These are phyloP conservation scores for Aurelia coerulea DNA, from an alignment of 30 jellyfish, hydroid and myxozoan species.

Conservation along the genomic window DNA sequence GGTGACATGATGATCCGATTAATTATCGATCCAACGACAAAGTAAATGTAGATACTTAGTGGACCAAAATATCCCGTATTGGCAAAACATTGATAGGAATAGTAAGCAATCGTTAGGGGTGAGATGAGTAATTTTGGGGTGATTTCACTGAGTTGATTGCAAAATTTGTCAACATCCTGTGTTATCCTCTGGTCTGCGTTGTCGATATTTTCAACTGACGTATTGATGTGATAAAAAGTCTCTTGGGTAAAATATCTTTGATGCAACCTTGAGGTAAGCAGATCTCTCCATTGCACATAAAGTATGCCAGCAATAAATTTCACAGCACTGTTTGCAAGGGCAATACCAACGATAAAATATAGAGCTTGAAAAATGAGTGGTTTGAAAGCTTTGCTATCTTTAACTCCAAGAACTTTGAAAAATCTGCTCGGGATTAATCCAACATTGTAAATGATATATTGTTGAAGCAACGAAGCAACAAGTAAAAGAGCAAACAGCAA, in stretches of 20 bases:
- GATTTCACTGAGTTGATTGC: slow-evolving; percentile 79
- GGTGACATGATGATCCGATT: slow-evolving; percentile 91
- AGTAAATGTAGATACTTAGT: slow-evolving; percentile 71
- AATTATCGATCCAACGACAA: slow-evolving; percentile 77
- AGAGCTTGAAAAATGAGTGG: slow-evolving; percentile 61
- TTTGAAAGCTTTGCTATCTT: slow-evolving; percentile 61
- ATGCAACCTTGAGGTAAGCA: slow-evolving; percentile 61
- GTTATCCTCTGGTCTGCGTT: slow-evolving; percentile 93
- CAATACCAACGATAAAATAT: slow-evolving; percentile 61
- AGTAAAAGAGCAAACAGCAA: slow-evolving; percentile 67
- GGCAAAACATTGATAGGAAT: slow-evolving; percentile 74
- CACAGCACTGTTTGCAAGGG: slow-evolving; percentile 80
- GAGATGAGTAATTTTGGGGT: slow-evolving; percentile 77
- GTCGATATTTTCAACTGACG: slow-evolving; percentile 51
- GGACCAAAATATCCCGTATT: slow-evolving; percentile 90
- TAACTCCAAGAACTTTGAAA: slow-evolving; percentile 80
- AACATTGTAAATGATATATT: slow-evolving; percentile 78
- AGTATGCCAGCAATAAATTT: slow-evolving; percentile 75
- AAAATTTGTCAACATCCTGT: slow-evolving; percentile 89
- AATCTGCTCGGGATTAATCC: slow-evolving; percentile 93
- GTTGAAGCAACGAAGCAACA: slow-evolving; percentile 77
- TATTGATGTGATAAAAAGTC: slow-evolving; percentile 64
- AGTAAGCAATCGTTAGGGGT: slow-evolving; percentile 85
- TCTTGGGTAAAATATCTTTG: slow-evolving; percentile 58
- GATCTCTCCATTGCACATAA: slow-evolving; percentile 85